Base-by-base conservation (phyloP, 1,140 invertebrate species). In the Aethina tumida region DNA sequence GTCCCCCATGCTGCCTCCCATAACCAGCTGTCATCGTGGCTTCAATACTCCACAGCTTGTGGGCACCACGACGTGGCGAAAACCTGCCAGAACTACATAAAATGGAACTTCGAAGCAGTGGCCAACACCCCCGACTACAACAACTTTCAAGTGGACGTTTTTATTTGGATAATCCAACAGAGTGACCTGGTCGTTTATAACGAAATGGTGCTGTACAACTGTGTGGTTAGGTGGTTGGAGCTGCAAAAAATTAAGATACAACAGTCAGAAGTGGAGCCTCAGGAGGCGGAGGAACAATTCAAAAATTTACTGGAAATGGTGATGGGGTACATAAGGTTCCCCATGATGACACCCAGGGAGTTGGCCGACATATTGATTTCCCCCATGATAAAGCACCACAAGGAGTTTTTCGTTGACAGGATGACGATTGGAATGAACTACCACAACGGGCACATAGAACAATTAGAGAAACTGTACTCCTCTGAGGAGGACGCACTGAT, bases 341-440 rank as follows among this genome's bases (percentile, higher is more conserved):
- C 89, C 7, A 92, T 95, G 89, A 93, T 96, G 84, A 80, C 81
- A 22, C 83, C 85, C 0, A 65, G 78, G 14, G 84, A 93, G 58
- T 56, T 95, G 35, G 84, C 86, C 1, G 78, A 84, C 50, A 53
- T 94, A 15, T 54, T 91, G 10, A 62, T 90, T 8, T 80, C 76
- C 15, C 80, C 84, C 0, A 62, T 93, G 1, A 80, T 82, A 1
- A 79, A 80, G 50, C 74, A 79, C 39, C 81, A 89, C 57, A 88
- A 89, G 56, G 81, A 90, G 42, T 91, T 90, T 64, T 86, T 93
- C 41, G 77, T 91, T 28, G 81, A 90, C 33, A 69, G 82, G 39
- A 89, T 95, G 77, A 80, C 83, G 0, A 81, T 86, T 35, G 86
- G 84, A 1, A 88, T 93, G 83, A 80, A 78, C 41, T 92, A 86